A percentile compares a stretch with the other conserved stretches of the same genome.
Conservation (phyloP, 2,113 vertebrate genomes). For the Istiophorus platypterus region DNA sequence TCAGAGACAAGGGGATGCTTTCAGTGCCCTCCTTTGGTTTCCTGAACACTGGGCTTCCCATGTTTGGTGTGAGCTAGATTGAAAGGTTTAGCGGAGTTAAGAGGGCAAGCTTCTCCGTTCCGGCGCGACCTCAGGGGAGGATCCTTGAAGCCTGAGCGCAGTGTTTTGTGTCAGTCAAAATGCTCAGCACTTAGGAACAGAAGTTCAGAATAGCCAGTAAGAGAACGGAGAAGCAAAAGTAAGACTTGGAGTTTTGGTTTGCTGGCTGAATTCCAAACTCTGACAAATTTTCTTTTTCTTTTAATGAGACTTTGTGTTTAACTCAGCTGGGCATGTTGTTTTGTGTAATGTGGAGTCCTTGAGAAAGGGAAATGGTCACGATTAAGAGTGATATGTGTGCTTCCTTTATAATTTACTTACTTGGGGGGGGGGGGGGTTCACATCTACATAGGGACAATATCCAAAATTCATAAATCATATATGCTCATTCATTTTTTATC, state of each 20-base stretch:
- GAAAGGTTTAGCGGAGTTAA: conserved; percentile 13
- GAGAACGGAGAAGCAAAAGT: conserved; percentile 4
- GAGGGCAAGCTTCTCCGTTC: conserved; percentile 1
- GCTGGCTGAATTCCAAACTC: conserved; percentile 2
- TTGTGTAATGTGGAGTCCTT: neutral
- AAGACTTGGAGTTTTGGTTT: neutral
- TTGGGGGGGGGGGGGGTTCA: no score
- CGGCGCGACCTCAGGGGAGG: neutral
- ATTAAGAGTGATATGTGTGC: no score
- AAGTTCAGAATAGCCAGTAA: neutral
- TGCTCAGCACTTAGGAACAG: conserved; percentile 8
- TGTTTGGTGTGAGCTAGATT: conserved; percentile 6
- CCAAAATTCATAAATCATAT: no score
- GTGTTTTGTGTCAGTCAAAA: conserved; percentile 19
- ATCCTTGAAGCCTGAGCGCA: conserved; percentile 20
- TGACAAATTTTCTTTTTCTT: neutral
- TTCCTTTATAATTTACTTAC: no score
- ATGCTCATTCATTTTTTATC: no score
- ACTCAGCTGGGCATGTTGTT: neutral
- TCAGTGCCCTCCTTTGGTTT: conserved; percentile 3
- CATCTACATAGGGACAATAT: no score
- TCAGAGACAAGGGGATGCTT: neutral
- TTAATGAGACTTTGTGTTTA: neutral
- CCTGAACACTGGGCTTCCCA: neutral
- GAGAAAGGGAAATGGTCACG: neutral